Evolutionary conservation across 2,888 invertebrate species (phyloP), one percentile per base, ranked within the genome.

Genomic region (Geophilus truncorum): DNA sequence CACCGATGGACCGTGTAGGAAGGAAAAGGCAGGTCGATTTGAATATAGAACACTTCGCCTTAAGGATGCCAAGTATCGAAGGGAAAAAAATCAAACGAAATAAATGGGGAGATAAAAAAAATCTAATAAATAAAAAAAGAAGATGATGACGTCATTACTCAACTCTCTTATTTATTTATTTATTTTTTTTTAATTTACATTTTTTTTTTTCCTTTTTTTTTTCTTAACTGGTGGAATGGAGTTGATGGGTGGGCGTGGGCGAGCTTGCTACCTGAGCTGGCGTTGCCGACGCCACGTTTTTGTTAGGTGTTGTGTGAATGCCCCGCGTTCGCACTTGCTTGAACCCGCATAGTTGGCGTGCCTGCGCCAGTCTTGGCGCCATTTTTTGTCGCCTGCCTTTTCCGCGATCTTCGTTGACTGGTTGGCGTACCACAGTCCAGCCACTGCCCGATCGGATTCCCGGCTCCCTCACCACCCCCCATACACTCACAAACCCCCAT

Each of bases 321-420:
- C 25, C 75, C 75, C 75, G 75, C 15, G 45, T 28, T 25, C 75
- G 75, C 75, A 75, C 75, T 75, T 28, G n/a, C 28, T 15, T 75
- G 75, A 75, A 75, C 75, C 75, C 75, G 23, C 75, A 75, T 75
- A 25, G 75, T 28, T 75, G 75, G 75, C 75, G 75, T 75, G 23
- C 75, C 75, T 75, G 75, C 75, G 75, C 75, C 25, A 28, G 75
- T 28, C 28, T 28, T 25, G 75, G 75, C 75, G 75, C 75, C 75
- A 28, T 75, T 28, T 28, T 28, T 28, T 25, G 75, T 75, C 75
- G 75, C 25, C 75, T 28, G 18, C 75, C 75, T 75, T 28, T 28
- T 75, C 75, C 75, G 23, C 75, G 75, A 28, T 75, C 25, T 23
- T 23, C 21, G 45, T 6, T 45, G 45, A 45, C 45, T 45, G 45